Base-by-base conservation (phyloP, 2,113 vertebrate genomes). In the Verasper variegatus region DNA sequence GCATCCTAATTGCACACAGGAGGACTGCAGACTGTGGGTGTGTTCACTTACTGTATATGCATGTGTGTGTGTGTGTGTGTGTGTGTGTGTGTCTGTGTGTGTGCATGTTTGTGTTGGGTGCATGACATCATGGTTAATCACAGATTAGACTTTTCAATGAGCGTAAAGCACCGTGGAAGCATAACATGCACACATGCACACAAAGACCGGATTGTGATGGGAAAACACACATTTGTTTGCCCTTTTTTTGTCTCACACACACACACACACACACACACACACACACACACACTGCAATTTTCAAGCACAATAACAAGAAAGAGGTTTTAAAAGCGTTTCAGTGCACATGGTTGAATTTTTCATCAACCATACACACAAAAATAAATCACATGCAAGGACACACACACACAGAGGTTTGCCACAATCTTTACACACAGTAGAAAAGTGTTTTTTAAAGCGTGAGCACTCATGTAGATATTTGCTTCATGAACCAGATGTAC, bases 121-220 rank as follows among this genome's bases (percentile, higher is more conserved):
- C 40, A 84, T 91, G 86, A 89, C 90, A 89, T 90, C 89, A 91
- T 87, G 81, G 74, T 72, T 80, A 82, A 88, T 89, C 76, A 77
- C 76, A 91, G 87, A 92, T 91, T 90, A 79, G 20, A 84, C 61
- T 76, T 86, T 72, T 86, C 75, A 87, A 65, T 80, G 85, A 90
- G 85, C 84, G 47, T 81, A 78, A 79, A 86, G 74, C 68, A 14
- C 58, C 15, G 27, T 88, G 81, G 84, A 88, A 85, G 85, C 62
- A 78, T 5, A 85, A 78, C 76, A 75, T 68, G 75, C 58, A 75
- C 67, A 78, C 78, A 75, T 68, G 75, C 58, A 75, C 67, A 92
- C 88, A 93, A 92, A 84, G 84, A 56, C 54, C 17, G 37, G 49
- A 84, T 74, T 92, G 91, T 88, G 55, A 76, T 18, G 73, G 78